Base-by-base conservation (phyloP, 2,113 vertebrate species). In the Scomber scombrus region DNA sequence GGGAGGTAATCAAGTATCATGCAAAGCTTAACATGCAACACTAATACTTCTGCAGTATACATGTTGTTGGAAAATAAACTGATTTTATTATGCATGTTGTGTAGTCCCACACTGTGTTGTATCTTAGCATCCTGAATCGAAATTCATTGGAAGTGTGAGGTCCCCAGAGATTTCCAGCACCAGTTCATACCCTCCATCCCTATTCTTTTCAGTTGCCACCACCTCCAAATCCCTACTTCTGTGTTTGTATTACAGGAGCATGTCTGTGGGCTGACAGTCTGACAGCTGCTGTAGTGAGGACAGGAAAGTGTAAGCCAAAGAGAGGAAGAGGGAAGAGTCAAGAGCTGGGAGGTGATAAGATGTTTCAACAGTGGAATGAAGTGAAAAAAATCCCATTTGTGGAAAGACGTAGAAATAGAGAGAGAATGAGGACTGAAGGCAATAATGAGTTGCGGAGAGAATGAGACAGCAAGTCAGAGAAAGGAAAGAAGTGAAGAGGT, bases 391-490 rank as follows among this genome's bases (percentile, higher is more conserved):
- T 73, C 14, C 16, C n/a, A 61, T 81, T 88, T 81, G 75, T 34
- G 55, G 52, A 49, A 56, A 76, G 47, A 45, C 49, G 65, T 62
- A 73, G 71, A 84, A 77, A 78, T 1, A 64, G 54, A 69, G 12
- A 70, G 54, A 67, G 54, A 43, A 5, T 45, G 14, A 75, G 49
- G 73, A 56, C 51, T 51, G 60, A 75, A 69, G 26, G 46, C 67
- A 52, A 49, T 86, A 85, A 91, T 81, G 82, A 86, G 71, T 61
- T 65, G 50, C 84, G 71, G 16, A 65, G 78, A 77, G 60, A 68
- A 78, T 40, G 57, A 82, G 70, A 78, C 16, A 52, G 66, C 65
- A 77, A 57, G 26, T 61, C 63, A 45, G 31, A 66, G 70, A 71
- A 40, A 26, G 18, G 43, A 69, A 74, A 21, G 14, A 29, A 68